These are phyloP conservation scores for Polymixis lichenea DNA, from an alignment of 2,888 invertebrate species.

Conservation along the genomic window DNA sequence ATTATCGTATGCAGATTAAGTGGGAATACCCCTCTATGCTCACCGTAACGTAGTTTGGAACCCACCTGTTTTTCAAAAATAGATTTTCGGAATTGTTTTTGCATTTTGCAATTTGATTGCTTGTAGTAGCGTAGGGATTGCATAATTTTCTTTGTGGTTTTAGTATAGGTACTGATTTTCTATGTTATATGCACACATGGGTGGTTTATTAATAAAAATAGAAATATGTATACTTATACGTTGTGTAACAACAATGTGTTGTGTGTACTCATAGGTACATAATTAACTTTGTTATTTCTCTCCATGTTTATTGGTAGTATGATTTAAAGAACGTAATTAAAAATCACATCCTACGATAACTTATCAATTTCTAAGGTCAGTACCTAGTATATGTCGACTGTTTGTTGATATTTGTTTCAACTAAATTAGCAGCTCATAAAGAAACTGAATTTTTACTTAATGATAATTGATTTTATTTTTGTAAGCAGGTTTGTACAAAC, in stretches of 20 bases:
- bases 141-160: constrained; percentile 8
- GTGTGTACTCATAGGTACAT: neutral
- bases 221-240: neutral
- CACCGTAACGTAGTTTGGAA: constrained; percentile 74
- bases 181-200: neutral
- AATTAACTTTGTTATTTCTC: neutral
- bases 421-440: neutral
- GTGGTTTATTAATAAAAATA: neutral
- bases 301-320: neutral
- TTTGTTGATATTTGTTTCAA: neutral
- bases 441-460: neutral
- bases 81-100: constrained; percentile 52
- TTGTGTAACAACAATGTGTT: neutral
- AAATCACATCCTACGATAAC: neutral
- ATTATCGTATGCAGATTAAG: constrained; percentile 89
- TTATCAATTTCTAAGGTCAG: neutral
- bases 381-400: neutral
- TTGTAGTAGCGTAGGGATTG: constrained; percentile 8
- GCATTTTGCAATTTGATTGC: constrained; percentile 23
- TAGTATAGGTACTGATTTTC: neutral
- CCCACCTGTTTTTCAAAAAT: constrained; percentile 74
- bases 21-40: constrained; percentile 77
- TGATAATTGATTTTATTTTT: too few relatives aligned
- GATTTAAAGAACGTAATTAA: neutral
- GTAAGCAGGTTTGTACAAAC: too few relatives aligned